Percentiles rank a stretch among this genome's conserved stretches.
Evolutionary conservation across 2,113 vertebrate genomes (phyloP).

Genomic region (Blennius ocellaris): DNA sequence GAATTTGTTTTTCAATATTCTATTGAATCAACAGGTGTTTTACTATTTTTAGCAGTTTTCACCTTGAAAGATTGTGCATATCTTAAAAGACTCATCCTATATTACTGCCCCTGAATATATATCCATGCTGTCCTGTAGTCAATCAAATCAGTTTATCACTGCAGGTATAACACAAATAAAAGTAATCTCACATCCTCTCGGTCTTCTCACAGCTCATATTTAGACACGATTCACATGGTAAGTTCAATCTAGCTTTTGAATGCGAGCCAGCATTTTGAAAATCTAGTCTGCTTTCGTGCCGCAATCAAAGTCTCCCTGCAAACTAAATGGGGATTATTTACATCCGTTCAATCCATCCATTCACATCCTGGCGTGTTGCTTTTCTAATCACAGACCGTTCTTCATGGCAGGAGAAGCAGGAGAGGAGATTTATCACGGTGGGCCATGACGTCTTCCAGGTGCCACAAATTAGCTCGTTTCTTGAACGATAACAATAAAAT

Average conservation of each 20-base stretch:
- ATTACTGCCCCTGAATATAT: conserved; percentile 28
- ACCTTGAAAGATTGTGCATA: conserved; percentile 14
- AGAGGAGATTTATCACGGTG: conserved; percentile 18
- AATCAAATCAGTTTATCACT: conserved; percentile 8
- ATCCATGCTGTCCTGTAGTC: conserved; percentile 8
- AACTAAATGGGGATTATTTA: conserved; percentile 6
- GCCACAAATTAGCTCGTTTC: conserved; percentile 26
- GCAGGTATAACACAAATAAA: conserved; percentile 20
- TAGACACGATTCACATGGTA: conserved; percentile 11
- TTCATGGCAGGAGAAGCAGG: conserved; percentile 4
- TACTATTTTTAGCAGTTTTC: background rate
- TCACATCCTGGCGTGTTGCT: conserved; percentile 19
- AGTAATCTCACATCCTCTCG: conserved; percentile 14
- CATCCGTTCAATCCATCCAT: conserved; percentile 6
- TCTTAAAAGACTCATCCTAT: conserved; percentile 6
- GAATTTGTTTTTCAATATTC: conserved; percentile 36
- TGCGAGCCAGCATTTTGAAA: conserved; percentile 3
- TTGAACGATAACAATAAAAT: too few species aligned
- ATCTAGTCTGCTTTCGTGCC: conserved; percentile 9
- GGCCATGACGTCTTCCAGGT: conserved; percentile 38
- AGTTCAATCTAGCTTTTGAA: conserved; percentile 29
- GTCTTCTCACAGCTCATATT: conserved; percentile 8
- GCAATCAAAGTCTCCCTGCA: conserved; percentile 9
- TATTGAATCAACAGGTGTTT: background rate
- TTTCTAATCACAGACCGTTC: conserved; percentile 22